These are phyloP conservation scores for Uropsilus gracilis DNA, from an alignment of 2,113 vertebrate species.

Conservation along the genomic window DNA sequence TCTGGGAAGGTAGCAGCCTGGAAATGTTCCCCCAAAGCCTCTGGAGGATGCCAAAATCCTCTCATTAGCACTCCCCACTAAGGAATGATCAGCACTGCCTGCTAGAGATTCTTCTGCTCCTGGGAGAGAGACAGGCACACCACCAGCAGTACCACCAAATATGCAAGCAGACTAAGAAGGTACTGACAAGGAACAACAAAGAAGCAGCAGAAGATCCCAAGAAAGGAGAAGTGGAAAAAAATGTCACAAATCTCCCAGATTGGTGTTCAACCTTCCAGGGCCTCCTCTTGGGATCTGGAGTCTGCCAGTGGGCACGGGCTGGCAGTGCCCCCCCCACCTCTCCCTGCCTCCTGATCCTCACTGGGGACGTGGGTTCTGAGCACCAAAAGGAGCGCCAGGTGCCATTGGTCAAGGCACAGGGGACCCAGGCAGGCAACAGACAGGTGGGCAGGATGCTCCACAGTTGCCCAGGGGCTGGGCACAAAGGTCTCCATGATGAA, in stretches of 20 bases:
- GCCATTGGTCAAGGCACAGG: not conserved
- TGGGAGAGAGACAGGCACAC: not conserved
- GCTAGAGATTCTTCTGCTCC: not conserved
- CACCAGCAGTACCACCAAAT: not conserved
- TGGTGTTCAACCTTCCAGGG: not conserved
- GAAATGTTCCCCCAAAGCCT: not conserved
- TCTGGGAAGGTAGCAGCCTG: not conserved
- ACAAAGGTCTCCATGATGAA: slow-evolving; percentile 86
- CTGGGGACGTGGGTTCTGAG: slow-evolving; percentile 27
- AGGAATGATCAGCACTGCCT: not conserved
- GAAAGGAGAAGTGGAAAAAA: not conserved
- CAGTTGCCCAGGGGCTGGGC: slow-evolving; percentile 86
- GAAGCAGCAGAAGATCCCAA: not conserved
- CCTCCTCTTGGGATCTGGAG: not conserved
- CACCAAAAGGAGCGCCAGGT: not conserved
- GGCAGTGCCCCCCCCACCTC: not conserved
- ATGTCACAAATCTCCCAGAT: not conserved
- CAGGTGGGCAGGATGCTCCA: slow-evolving; percentile 83
- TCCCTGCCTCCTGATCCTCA: not conserved
- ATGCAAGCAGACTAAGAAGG: not conserved
- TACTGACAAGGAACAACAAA: not conserved
- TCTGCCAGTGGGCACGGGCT: not conserved
- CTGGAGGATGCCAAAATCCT: not conserved
- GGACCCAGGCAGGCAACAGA: slow-evolving; percentile 59
- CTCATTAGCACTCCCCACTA: not conserved